Evolutionary conservation across 2,888 invertebrate genomes (phyloP), one percentile per base, ranked within the genome.

Genomic region (Anoncus sp.): DNA sequence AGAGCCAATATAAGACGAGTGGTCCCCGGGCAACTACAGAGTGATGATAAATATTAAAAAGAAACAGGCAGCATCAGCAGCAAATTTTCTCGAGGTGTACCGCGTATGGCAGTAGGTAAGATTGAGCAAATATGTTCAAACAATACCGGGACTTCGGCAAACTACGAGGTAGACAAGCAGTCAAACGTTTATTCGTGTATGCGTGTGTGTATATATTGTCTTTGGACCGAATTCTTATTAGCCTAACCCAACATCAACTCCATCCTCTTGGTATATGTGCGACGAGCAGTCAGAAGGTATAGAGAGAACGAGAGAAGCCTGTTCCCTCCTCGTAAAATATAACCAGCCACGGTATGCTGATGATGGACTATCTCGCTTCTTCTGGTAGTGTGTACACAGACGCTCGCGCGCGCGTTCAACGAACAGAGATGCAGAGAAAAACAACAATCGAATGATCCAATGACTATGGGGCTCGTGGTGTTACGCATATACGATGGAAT

Each of bases 51-150:
- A 45, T 35, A 45, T 45, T 22, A 55, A 69, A 53, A 63, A 24
- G 55, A 57, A 59, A 45, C 40, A 20, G 72, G 53, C 47, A 63
- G 63, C 62, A 60, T 65, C 51, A 69, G 27, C 69, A 65, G 43
- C 43, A 70, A 75, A 69, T 53, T 59, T 69, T 71, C 57, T 85
- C 77, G 79, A 86, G n/a, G n/a, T n/a, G 86, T 67, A 76, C 27
- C 49, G 40, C 55, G 47, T 55, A 55, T 22, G 55, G 31, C 62
- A 18, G 67, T 59, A 57, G 62, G 49, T 63, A 45, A 62, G 67
- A 57, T 63, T 74, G 79, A 81, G 84, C 83, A 87, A 87, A 87
- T 84, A 87, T 86, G 84, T 84, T 87, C 83, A 85, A 85, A 87
- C 84, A 86, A 70, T 81, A 77, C 75, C 80, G 18, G 80, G 81